These are phyloP conservation scores for Mamestra configurata DNA, from an alignment of 1,140 invertebrate species.

Conservation along the genomic window DNA sequence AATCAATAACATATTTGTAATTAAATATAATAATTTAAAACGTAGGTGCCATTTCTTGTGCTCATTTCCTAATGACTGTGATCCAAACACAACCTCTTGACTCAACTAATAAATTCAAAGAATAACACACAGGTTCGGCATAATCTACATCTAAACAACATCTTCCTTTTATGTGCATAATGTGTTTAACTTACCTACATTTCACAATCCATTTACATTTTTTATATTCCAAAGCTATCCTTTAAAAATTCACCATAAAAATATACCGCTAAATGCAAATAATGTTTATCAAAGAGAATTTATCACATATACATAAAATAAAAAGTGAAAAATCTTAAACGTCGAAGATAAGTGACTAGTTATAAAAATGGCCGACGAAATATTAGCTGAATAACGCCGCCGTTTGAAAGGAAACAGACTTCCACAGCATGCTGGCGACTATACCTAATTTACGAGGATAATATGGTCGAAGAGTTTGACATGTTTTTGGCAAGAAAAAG, in stretches of 20 bases:
- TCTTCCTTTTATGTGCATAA: slow-evolving; percentile 46
- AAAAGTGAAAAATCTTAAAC: slow-evolving; percentile 52
- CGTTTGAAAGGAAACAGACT: slow-evolving; percentile 20
- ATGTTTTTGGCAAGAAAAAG: slow-evolving; percentile 78
- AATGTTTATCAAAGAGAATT: slow-evolving; percentile 29
- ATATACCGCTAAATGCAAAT: slow-evolving; percentile 56
- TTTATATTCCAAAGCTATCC: slow-evolving; percentile 46
- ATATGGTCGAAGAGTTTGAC: slow-evolving; percentile 68
- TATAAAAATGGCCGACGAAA: slow-evolving; percentile 48
- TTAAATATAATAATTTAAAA: slow-evolving; percentile 33
- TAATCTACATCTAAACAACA: slow-evolving; percentile 29
- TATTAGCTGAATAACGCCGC: slow-evolving; percentile 37
- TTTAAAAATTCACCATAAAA: slow-evolving; percentile 44
- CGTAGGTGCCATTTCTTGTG: slow-evolving; percentile 49
- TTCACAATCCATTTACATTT: slow-evolving; percentile 56
- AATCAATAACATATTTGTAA: slow-evolving; percentile 32
- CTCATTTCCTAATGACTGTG: slow-evolving; percentile 46
- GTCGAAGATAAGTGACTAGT: slow-evolving; percentile 60
- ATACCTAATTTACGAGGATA: slow-evolving; percentile 56
- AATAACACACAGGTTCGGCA: slow-evolving; percentile 31
- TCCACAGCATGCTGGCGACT: slow-evolving; percentile 27
- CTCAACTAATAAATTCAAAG: slow-evolving; percentile 39
- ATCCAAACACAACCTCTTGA: slow-evolving; percentile 47
- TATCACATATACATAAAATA: slow-evolving; percentile 40
- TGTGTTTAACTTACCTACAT: slow-evolving; percentile 45